These are phyloP conservation scores for Patella ulyssiponensis DNA, from an alignment of 2,888 invertebrate genomes.

Conservation along the genomic window DNA sequence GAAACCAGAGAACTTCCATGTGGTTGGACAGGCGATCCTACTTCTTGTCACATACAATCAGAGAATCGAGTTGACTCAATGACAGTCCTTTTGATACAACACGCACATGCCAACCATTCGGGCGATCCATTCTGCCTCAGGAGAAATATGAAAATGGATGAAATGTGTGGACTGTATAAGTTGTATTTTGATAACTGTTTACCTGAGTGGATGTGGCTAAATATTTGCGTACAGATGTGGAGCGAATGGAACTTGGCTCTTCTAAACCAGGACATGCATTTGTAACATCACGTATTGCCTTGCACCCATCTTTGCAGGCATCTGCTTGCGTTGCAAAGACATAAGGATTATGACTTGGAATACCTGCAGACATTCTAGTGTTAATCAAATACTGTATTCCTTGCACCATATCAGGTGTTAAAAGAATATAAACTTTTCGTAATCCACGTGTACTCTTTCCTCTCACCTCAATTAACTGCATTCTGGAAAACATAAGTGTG, in stretches of 20 bases:
- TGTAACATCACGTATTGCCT: slow-evolving; percentile 18
- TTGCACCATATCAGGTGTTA: neutral
- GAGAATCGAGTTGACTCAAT: too few relatives aligned
- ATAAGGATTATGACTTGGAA: neutral
- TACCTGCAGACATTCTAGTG: neutral
- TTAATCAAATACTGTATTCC: neutral
- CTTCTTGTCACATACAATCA: too few relatives aligned
- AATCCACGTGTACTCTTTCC: slow-evolving; percentile 21
- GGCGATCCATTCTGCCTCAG: too few relatives aligned
- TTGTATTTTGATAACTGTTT: too few relatives aligned
- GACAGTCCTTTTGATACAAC: too few relatives aligned
- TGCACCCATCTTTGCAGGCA: slow-evolving; percentile 10
- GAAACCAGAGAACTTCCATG: too few relatives aligned
- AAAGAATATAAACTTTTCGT: slow-evolving; percentile 12
- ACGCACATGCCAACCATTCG: too few relatives aligned
- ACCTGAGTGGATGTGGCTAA: too few relatives aligned
- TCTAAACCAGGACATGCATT: slow-evolving; percentile 24
- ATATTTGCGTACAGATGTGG: slow-evolving; percentile 33
- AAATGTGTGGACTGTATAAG: too few relatives aligned
- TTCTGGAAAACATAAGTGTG: neutral
- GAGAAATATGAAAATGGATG: too few relatives aligned
- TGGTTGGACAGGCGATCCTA: too few relatives aligned
- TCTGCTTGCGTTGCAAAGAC: neutral
- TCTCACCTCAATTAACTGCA: slow-evolving; percentile 18
- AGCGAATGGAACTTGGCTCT: slow-evolving; percentile 23